Conservation (phyloP, 2,797 vertebrate species). For the Phrynocephalus vlangalii region DNA sequence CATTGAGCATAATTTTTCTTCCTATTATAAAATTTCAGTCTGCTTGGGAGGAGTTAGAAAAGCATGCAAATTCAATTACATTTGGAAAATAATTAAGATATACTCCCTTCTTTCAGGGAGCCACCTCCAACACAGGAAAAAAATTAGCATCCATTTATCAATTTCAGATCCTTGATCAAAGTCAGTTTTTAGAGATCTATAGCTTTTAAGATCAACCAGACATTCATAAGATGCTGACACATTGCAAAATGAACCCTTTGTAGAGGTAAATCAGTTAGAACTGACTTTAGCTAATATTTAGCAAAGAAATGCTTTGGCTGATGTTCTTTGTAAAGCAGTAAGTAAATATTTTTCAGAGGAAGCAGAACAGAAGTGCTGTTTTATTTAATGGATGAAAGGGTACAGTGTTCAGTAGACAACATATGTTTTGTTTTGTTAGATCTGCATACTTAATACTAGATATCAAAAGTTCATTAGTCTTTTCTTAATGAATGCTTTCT, state of each 20-base stretch:
- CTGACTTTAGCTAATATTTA: slow-evolving; percentile 33
- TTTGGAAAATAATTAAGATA: slow-evolving; percentile 63
- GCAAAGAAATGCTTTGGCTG: slow-evolving; percentile 16
- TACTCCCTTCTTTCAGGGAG: slow-evolving; percentile 53
- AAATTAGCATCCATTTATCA: slow-evolving; percentile 32
- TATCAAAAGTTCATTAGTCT: neutral
- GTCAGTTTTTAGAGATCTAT: slow-evolving; percentile 33
- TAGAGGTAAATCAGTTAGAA: slow-evolving; percentile 53
- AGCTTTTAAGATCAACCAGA: slow-evolving; percentile 45
- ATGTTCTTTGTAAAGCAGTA: neutral
- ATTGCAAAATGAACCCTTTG: slow-evolving; percentile 46
- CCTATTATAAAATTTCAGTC: slow-evolving; percentile 62
- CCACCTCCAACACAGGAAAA: slow-evolving; percentile 17
- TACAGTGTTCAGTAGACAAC: neutral
- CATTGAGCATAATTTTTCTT: slow-evolving; percentile 61
- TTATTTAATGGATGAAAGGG: neutral
- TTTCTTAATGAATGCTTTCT: neutral
- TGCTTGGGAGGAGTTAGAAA: slow-evolving; percentile 56
- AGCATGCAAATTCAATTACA: slow-evolving; percentile 55
- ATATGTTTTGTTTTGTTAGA: slow-evolving; percentile 5
- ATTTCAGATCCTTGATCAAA: slow-evolving; percentile 46
- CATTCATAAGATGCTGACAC: slow-evolving; percentile 30
- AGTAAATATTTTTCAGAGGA: slow-evolving; percentile 11
- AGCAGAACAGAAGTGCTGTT: slow-evolving; percentile 8
- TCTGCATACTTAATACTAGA: neutral